A percentile compares a stretch with the other conserved stretches of the same genome.
Conservation (phyloP, 2,797 vertebrate species). For the Neosilurus mollespiculum region DNA sequence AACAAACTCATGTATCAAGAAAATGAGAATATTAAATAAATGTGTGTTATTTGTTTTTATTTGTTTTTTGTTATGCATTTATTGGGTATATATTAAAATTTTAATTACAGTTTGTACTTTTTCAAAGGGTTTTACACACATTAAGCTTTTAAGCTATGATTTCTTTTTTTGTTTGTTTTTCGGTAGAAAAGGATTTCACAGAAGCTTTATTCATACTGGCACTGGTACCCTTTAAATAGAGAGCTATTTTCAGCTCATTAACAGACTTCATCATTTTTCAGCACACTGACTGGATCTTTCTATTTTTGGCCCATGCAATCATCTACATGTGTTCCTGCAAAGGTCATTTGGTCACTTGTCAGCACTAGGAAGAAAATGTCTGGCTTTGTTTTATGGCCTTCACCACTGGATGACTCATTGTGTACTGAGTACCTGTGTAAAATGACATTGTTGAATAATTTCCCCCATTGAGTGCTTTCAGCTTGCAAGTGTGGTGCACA, state of each 20-base stretch:
- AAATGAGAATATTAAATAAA: neutral
- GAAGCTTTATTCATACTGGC: conserved; percentile 2
- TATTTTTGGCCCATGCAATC: conserved; percentile 41
- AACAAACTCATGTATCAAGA: neutral
- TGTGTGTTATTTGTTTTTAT: neutral
- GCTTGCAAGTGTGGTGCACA: neutral
- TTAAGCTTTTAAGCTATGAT: neutral
- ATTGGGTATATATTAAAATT: neutral
- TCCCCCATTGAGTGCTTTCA: neutral
- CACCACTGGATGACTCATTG: conserved; percentile 39
- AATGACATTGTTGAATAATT: neutral
- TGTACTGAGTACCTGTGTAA: neutral
- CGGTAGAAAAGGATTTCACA: neutral
- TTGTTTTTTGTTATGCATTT: neutral
- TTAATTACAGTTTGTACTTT: neutral
- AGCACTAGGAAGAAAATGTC: conserved; percentile 39
- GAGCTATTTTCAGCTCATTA: conserved; percentile 32
- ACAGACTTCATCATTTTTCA: conserved; percentile 42
- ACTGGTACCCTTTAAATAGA: conserved; percentile 11
- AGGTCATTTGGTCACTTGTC: conserved; percentile 38
- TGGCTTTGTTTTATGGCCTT: conserved; percentile 23
- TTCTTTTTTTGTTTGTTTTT: too few relatives aligned
- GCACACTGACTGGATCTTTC: conserved; percentile 8
- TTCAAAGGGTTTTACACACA: neutral
- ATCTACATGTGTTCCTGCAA: conserved; percentile 27